Percentiles rank a stretch among this genome's conserved stretches.
Evolutionary conservation across 2,888 invertebrate species (phyloP).

Genomic region (Peribatodes rhomboidaria): DNA sequence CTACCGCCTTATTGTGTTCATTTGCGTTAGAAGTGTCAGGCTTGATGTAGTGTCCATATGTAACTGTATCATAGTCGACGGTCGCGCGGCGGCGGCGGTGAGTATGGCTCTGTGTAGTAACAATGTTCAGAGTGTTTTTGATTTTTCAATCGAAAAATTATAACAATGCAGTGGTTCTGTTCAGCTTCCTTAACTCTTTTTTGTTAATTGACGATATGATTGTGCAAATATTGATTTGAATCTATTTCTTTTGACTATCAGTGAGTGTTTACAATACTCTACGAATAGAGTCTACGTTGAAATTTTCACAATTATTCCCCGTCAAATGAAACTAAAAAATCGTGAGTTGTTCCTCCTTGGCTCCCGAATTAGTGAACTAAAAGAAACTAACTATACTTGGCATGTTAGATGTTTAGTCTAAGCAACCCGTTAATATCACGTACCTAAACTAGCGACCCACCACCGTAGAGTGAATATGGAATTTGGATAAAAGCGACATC

Average conservation of each 20-base stretch:
- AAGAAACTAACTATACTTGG: constrained; percentile 61
- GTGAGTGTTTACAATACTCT: background rate
- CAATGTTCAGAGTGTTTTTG: constrained; percentile 54
- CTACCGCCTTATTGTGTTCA: constrained; percentile 77
- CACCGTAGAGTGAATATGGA: constrained; percentile 72
- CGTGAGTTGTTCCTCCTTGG: constrained; percentile 72
- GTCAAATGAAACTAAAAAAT: constrained; percentile 54
- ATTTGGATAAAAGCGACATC: constrained; percentile 56
- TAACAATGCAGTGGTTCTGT: constrained; percentile 65
- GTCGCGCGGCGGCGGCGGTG: constrained; percentile 65
- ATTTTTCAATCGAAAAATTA: constrained; percentile 53
- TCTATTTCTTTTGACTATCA: background rate
- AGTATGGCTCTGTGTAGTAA: constrained; percentile 70
- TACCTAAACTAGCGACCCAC: constrained; percentile 69
- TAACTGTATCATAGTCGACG: constrained; percentile 65
- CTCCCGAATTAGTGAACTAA: constrained; percentile 70
- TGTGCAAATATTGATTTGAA: constrained; percentile 66
- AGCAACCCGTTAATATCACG: constrained; percentile 61
- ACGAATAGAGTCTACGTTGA: background rate
- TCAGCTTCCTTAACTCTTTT: constrained; percentile 70
- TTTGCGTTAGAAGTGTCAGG: constrained; percentile 81
- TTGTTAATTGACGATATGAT: constrained; percentile 64
- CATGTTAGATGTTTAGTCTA: constrained; percentile 77
- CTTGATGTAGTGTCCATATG: constrained; percentile 78
- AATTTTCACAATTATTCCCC: constrained; percentile 69